Base-by-base conservation (phyloP, 2,113 vertebrate genomes). In the Onychostruthus taczanowskii region DNA sequence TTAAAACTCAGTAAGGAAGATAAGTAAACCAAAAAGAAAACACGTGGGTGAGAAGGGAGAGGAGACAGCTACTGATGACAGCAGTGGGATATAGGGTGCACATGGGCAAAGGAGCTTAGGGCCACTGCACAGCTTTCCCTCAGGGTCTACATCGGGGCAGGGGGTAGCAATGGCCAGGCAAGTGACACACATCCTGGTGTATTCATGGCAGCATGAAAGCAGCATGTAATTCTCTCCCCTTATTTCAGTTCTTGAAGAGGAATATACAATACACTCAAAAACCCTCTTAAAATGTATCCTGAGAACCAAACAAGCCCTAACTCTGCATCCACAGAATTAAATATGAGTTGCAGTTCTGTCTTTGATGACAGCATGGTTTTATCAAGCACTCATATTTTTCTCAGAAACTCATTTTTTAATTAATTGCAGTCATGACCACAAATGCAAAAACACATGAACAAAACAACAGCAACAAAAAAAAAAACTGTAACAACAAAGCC, bases 71-170 rank as follows among this genome's bases (percentile, higher is more conserved):
- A 39, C 7, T 53, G 50, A 24, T 28, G 30, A 41, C 13, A 79
- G 12, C 2, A 5, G 12, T 30, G 16, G 81, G 22, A 63, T 43
- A 6, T 6, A 47, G 43, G 23, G 8, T 44, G 24, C 5, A 35
- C 9, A 8, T 17, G 1, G 7, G 9, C 9, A n/a, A 62, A 49
- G 74, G 17, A 79, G 31, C 23, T 33, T 31, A 27, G 18, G 16
- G 27, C 23, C 28, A 49, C 33, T 21, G 17, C 11, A 55, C 10
- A 55, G 43, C 46, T 66, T 84, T 74, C 41, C 6, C 28, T 77
- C 46, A 13, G 8, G 0, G 1, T 31, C 41, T 73, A 0, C 15
- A 16, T 2, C 1, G 2, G 41, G 6, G 24, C 1, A 1, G 15
- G 4, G 14, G 3, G 6, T 33, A 86, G 44, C 30, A 86, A 33